phyloP scores from a whole-genome alignment of 1,140 invertebrate genomes.

The Dendroctonus valens region DNA sequence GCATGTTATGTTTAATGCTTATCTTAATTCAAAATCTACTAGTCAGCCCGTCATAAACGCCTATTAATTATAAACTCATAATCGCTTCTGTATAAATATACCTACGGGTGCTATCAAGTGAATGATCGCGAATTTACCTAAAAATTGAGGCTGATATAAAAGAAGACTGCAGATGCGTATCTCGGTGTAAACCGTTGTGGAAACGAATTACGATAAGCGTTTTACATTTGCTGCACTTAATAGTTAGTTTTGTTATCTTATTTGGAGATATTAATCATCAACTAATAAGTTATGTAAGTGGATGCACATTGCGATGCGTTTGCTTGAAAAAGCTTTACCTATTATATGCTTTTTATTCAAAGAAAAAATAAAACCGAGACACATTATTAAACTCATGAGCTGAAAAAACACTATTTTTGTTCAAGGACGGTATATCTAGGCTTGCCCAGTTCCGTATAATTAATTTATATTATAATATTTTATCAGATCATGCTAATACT shows the following conservation, averaged over 20 bases:
- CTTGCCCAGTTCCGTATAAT: no score
- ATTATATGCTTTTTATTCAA: no score
- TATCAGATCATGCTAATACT: no score
- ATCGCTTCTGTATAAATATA: conserved; percentile 7
- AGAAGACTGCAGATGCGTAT: background rate
- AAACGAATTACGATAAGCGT: conserved; percentile 10
- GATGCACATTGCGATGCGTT: no score
- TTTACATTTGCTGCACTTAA: conserved; percentile 1
- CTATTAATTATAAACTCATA: conserved; percentile 6
- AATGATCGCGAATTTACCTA: conserved; percentile 6
- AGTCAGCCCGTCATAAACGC: conserved; percentile 5
- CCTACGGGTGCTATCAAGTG: conserved; percentile 10
- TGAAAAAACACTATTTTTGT: no score
- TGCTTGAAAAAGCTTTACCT: no score
- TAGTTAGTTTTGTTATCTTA: background rate
- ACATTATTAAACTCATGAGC: no score
- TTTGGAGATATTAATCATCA: no score
- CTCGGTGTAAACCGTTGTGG: background rate
- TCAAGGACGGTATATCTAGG: no score
- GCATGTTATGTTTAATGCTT: background rate
- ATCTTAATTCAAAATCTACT: conserved; percentile 13
- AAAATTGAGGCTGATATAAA: conserved; percentile 13
- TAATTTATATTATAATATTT: no score
- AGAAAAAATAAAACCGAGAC: no score
- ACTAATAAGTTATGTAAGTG: no score